Percentiles rank a stretch among this genome's conserved stretches.
Evolutionary conservation across 1,140 invertebrate genomes (phyloP).

Genomic region (Anthonomus grandis): DNA sequence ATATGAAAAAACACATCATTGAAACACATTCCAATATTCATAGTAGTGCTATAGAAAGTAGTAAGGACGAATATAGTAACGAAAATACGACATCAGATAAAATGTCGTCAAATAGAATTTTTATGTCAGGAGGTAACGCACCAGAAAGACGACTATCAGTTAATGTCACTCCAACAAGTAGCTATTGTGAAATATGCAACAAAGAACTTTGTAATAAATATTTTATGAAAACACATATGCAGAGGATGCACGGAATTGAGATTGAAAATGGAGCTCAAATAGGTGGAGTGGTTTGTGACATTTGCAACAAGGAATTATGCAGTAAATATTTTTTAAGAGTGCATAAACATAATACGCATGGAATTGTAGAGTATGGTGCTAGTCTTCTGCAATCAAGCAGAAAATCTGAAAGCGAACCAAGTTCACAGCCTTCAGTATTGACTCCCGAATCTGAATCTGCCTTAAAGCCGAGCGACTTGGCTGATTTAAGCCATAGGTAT

Average conservation of each 20-base stretch:
- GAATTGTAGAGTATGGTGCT: constrained; percentile 74
- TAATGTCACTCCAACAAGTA: constrained; percentile 65
- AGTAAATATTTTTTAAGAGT: constrained; percentile 96
- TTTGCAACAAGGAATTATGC: constrained; percentile 95
- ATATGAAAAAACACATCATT: constrained; percentile 57
- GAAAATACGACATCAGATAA: constrained; percentile 19
- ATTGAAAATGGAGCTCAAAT: constrained; percentile 88
- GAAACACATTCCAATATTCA: constrained; percentile 53
- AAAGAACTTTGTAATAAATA: constrained; percentile 99
- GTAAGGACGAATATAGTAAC: constrained; percentile 20
- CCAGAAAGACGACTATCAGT: constrained; percentile 41
- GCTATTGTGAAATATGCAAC: constrained; percentile 98
- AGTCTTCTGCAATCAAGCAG: constrained; percentile 53
- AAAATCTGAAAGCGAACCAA: constrained; percentile 47
- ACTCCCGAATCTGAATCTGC: constrained; percentile 51
- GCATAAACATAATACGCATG: constrained; percentile 97
- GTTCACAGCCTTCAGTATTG: constrained; percentile 39
- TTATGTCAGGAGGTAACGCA: constrained; percentile 21
- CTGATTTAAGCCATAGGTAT: constrained; percentile 60
- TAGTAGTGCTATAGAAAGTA: constrained; percentile 20
- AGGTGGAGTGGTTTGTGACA: constrained; percentile 91
- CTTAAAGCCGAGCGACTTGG: constrained; percentile 53
- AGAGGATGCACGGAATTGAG: constrained; percentile 98
- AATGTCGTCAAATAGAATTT: constrained; percentile 25
- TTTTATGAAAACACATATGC: constrained; percentile 99